Evolutionary conservation across 2,113 vertebrate genomes (phyloP).

Genomic region (Saccopteryx leptura): DNA sequence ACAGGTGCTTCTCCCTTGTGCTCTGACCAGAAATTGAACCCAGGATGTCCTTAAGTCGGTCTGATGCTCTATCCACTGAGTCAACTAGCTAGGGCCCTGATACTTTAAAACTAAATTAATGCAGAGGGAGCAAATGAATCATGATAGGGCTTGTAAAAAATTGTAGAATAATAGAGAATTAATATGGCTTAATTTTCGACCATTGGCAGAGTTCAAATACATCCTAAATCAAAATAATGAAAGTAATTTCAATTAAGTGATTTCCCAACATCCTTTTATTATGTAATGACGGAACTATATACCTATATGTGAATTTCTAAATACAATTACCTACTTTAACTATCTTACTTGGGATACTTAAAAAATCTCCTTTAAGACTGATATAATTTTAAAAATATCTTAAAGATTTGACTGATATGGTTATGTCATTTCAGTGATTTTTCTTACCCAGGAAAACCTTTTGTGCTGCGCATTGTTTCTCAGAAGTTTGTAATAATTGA

Average conservation of each 20-base stretch:
- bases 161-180: background rate
- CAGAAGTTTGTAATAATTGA: background rate
- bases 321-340: background rate
- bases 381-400: background rate
- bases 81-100: too few species aligned
- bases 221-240: constrained; percentile 42
- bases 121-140: background rate
- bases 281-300: background rate
- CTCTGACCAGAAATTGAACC: too few species aligned
- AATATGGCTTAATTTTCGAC: background rate
- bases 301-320: constrained; percentile 19
- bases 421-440: background rate
- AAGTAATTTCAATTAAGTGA: background rate
- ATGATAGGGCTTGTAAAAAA: constrained; percentile 43
- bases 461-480: background rate
- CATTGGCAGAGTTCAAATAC: background rate
- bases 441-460: background rate
- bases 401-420: background rate
- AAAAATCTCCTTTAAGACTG: background rate
- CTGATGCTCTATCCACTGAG: too few species aligned
- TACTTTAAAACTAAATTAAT: background rate
- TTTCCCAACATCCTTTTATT: background rate
- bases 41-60: too few species aligned
- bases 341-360: background rate
- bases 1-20: too few species aligned